phyloP scores from a whole-genome alignment of 2,113 vertebrate species.

The Cryptomyrus ogoouensis region DNA sequence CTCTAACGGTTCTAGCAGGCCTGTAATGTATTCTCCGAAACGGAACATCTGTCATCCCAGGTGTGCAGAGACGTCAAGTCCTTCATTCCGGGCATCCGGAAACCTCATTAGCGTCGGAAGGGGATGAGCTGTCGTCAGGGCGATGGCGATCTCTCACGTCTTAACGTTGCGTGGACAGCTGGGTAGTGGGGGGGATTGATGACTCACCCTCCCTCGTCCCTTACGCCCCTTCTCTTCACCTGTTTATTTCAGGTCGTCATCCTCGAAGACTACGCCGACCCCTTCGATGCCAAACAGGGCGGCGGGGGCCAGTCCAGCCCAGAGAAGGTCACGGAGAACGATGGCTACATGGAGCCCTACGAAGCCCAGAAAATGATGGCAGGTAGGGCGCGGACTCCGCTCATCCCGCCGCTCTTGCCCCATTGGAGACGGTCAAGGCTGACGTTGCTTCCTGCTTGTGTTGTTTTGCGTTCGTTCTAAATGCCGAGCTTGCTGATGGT shows the following conservation, averaged over 20 bases:
- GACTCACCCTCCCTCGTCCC: background rate
- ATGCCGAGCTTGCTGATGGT: background rate
- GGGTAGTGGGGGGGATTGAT: background rate
- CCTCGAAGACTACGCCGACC: slow-evolving; percentile 73
- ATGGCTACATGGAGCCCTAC: slow-evolving; percentile 76
- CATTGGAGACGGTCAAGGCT: background rate
- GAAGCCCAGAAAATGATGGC: slow-evolving; percentile 79
- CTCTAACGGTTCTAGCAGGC: background rate
- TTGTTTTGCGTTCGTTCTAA: background rate
- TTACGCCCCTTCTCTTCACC: background rate
- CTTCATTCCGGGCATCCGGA: background rate
- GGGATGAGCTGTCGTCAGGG: background rate
- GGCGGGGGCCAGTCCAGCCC: slow-evolving; percentile 42
- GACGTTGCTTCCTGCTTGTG: no score
- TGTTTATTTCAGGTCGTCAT: slow-evolving; percentile 57
- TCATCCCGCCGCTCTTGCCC: background rate
- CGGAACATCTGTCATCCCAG: background rate
- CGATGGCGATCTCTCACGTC: background rate
- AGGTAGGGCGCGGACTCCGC: slow-evolving; percentile 46
- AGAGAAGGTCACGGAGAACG: slow-evolving; percentile 66
- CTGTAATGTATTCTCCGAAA: background rate
- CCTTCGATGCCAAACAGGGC: slow-evolving; percentile 64
- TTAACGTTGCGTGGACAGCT: background rate
- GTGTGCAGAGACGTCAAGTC: background rate
- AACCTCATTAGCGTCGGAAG: background rate